phyloP scores from a whole-genome alignment of 2,797 vertebrate species.

The Tenualosa ilisha region DNA sequence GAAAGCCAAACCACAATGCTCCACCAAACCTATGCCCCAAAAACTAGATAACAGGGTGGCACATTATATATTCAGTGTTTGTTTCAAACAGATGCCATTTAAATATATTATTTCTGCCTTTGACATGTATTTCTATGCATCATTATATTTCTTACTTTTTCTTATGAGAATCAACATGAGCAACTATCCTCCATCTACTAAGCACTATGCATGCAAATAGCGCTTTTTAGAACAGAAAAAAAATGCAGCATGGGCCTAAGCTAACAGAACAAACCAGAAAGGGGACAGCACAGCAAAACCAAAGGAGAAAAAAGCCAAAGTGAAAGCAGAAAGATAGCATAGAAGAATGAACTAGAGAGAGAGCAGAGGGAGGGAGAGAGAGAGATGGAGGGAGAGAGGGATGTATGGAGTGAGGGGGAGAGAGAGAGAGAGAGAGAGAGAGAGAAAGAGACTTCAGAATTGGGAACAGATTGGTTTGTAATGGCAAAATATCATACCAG shows the following conservation, averaged over 20 bases:
- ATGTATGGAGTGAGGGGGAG: not conserved
- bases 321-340: not conserved
- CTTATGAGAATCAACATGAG: slow-evolving; percentile 46
- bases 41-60: not conserved
- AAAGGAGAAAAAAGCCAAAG: not conserved
- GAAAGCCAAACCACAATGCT: not conserved
- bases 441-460: not conserved
- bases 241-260: slow-evolving; percentile 6
- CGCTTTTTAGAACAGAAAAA: not conserved
- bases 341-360: not conserved
- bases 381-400: not conserved
- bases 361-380: not conserved
- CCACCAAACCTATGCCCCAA: not conserved
- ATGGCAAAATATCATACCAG: not conserved
- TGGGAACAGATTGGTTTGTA: not conserved
- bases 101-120: not conserved
- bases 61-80: not conserved
- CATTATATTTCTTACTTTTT: not conserved
- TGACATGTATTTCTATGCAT: not conserved
- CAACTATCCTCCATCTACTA: slow-evolving; percentile 12
- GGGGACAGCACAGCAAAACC: not conserved
- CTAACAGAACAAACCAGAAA: not conserved
- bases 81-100: not conserved
- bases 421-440: not conserved
- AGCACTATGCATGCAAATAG: slow-evolving; percentile 15